Base-by-base conservation (phyloP, 2,888 invertebrate genomes). In the Aspidapion aeneum region DNA sequence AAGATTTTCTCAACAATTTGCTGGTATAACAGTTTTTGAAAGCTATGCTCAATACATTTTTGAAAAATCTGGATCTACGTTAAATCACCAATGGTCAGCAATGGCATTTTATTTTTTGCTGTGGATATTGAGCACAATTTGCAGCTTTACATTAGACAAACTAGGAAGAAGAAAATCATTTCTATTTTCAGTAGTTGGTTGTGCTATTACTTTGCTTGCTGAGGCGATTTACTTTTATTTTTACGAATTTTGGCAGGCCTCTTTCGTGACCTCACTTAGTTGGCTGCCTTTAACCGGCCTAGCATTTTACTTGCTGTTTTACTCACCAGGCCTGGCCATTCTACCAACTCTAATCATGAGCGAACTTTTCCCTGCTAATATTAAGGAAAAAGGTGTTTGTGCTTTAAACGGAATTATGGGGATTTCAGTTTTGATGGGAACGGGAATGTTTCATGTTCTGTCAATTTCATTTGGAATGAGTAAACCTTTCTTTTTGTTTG, bases 41-140 rank as follows among this genome's bases (percentile, higher is more conserved):
- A n/a, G n/a, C 3, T 77, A 77, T 57, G 71, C 74, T 1, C 74
- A 76, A 55, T 72, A 70, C 49, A 74, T 79, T 52, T 78, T 79
- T 63, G 68, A 74, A 56, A 71, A 73, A 67, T 72, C 78, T 9
- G 77, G 77, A 20, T 72, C 72, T 7, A 66, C 70, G 51, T 66
- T 79, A 1, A 72, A 73, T 5, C 70, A 74, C n/a, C 71, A 68
- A 61, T 63, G 68, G 3, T 66, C 68, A 5, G 61, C 73, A 1
- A 71, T 74, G 19, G 69, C 74, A 16, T 72, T 70, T 62, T 63
- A 68, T 19, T 70, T 64, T 19, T 21, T 69, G 18, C 66, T 68
- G 54, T 63, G 68, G 21, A 18, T 68, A 9, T 21, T 72, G 12
- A 73, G 69, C 57, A 22, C 70, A 17, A 63, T 64, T 5, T 71